Evolutionary conservation across 2,888 invertebrate genomes (phyloP).

Genomic region (Carpatolechia fugitivella): DNA sequence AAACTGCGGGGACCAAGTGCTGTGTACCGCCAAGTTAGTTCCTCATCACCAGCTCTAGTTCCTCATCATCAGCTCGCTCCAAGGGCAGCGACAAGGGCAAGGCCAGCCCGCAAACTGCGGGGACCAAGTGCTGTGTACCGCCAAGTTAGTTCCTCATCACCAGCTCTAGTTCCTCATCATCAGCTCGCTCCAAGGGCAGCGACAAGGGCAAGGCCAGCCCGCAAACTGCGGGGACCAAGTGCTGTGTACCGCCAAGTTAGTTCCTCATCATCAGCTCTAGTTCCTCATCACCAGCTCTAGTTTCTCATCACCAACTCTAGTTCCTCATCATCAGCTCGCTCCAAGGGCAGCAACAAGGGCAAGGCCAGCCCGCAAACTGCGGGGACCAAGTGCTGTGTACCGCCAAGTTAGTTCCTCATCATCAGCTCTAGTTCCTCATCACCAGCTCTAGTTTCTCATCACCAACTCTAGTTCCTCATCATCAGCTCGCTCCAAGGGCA

Average conservation of each 20-base stretch:
- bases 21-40: not conserved
- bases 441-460: no score
- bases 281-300: no score
- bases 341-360: conserved; percentile 9
- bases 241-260: not conserved
- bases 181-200: no score
- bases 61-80: no score
- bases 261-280: no score
- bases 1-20: not conserved
- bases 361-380: conserved; percentile 10
- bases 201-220: not conserved
- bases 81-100: no score
- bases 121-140: not conserved
- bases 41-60: no score
- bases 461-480: no score
- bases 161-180: no score
- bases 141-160: no score
- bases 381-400: conserved; percentile 40
- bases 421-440: no score
- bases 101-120: not conserved
- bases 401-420: no score
- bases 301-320: not conserved
- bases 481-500: conserved; percentile 19
- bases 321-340: not conserved
- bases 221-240: not conserved